phyloP scores from a whole-genome alignment of 2,113 vertebrate species.

The Gallinago undulata region DNA sequence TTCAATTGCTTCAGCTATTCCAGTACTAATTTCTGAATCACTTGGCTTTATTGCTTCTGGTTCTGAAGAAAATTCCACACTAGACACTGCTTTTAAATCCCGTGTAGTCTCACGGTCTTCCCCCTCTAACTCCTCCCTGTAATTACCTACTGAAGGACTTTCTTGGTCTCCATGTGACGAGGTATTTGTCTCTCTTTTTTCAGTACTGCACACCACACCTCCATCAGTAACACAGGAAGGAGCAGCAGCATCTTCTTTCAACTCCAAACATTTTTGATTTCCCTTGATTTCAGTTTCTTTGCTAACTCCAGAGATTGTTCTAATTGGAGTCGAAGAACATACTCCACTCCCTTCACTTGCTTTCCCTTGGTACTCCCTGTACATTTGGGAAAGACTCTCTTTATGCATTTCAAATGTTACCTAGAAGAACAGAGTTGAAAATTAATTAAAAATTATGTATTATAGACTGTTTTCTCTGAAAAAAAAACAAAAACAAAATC shows the following conservation, averaged over 20 bases:
- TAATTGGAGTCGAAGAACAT: slow-evolving; percentile 58
- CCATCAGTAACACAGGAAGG: not conserved
- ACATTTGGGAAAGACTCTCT: slow-evolving; percentile 86
- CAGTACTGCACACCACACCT: slow-evolving; percentile 46
- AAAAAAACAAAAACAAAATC: not conserved
- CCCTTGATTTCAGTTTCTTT: slow-evolving; percentile 60
- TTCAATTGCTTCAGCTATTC: slow-evolving; percentile 54
- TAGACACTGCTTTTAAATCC: slow-evolving; percentile 7
- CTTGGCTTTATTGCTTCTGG: not conserved
- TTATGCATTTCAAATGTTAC: slow-evolving; percentile 97
- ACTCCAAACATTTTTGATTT: slow-evolving; percentile 32
- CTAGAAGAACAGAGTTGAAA: slow-evolving; percentile 70
- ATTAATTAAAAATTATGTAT: not conserved
- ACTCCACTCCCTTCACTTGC: slow-evolving; percentile 60
- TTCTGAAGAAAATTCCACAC: not conserved
- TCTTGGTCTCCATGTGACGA: slow-evolving; percentile 45
- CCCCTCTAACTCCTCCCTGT: slow-evolving; percentile 31
- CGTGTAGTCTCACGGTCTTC: not conserved
- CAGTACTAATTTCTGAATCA: slow-evolving; percentile 51
- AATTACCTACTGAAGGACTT: not conserved
- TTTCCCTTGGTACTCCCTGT: slow-evolving; percentile 86
- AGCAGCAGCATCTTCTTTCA: slow-evolving; percentile 35
- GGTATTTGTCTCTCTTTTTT: slow-evolving; percentile 65
- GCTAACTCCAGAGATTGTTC: slow-evolving; percentile 78
- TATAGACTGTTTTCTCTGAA: not conserved